A percentile compares a stretch with the other conserved stretches of the same genome.
These are phyloP conservation scores for Anthophora plumipes DNA, from an alignment of 2,888 invertebrate species.

Conservation along the genomic window DNA sequence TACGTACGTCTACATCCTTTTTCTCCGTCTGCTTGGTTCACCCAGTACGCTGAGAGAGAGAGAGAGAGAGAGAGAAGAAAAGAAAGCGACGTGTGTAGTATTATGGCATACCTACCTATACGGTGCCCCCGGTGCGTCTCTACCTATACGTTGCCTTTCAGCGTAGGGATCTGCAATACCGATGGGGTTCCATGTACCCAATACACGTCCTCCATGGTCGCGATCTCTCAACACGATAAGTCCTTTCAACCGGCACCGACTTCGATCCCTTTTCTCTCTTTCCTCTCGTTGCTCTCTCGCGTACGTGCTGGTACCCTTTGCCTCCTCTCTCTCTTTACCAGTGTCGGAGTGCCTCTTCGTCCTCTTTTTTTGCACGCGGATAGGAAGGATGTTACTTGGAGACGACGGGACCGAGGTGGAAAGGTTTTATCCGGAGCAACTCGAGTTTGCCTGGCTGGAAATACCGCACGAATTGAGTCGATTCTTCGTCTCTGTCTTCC, in stretches of 20 bases:
- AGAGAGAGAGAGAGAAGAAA: neutral
- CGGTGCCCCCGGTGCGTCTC: constrained; percentile 24
- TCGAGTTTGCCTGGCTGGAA: constrained; percentile 58
- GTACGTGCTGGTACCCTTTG: constrained; percentile 17
- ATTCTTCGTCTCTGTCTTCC: neutral
- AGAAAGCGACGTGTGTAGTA: neutral
- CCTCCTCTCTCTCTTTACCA: constrained; percentile 7
- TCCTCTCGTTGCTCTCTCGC: neutral
- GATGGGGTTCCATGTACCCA: constrained; percentile 65
- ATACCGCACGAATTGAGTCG: constrained; percentile 67
- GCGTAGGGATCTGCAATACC: constrained; percentile 64
- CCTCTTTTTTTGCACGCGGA: constrained; percentile 44
- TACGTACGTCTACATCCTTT: constrained; percentile 56
- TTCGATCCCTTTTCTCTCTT: constrained; percentile 57
- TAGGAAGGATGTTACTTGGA: constrained; percentile 66
- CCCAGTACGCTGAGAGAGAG: neutral
- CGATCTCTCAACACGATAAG: constrained; percentile 74
- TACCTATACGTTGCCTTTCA: constrained; percentile 47
- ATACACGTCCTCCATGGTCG: constrained; percentile 65
- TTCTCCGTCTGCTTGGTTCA: constrained; percentile 27
- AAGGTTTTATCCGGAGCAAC: constrained; percentile 68
- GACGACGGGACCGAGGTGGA: constrained; percentile 65
- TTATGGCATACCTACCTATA: constrained; percentile 35
- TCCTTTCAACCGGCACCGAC: constrained; percentile 70
- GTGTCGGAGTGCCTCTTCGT: constrained; percentile 11